phyloP scores from a whole-genome alignment of 1,140 invertebrate genomes.

The Wasmannia auropunctata region DNA sequence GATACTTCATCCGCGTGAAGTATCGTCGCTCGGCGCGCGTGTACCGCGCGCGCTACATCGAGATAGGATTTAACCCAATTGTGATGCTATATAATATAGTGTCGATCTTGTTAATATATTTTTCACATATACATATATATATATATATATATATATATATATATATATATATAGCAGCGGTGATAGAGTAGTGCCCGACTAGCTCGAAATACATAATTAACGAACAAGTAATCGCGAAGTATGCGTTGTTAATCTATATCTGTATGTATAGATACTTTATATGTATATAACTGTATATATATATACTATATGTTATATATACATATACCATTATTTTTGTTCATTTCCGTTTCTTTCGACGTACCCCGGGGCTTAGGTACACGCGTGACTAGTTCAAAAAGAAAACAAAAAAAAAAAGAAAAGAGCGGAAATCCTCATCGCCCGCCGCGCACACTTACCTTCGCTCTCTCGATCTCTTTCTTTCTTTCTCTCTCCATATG shows the following conservation, averaged over 20 bases:
- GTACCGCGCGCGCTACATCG: not conserved
- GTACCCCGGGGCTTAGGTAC: constrained; percentile 72
- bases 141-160: constrained; percentile 45
- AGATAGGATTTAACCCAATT: constrained; percentile 52
- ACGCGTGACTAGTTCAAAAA: constrained; percentile 76
- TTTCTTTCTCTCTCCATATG: too few species aligned
- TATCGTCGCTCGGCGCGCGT: constrained; percentile 9
- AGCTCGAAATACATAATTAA: constrained; percentile 73
- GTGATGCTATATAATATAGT: constrained; percentile 36
- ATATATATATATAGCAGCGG: constrained; percentile 36
- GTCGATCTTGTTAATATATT: constrained; percentile 27
- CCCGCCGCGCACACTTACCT: constrained; percentile 42
- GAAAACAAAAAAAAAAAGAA: constrained; percentile 30
- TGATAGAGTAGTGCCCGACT: constrained; percentile 72
- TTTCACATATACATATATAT: constrained; percentile 22
- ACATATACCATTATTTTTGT: constrained; percentile 67
- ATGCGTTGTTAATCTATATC: constrained; percentile 71
- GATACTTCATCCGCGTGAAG: constrained; percentile 1
- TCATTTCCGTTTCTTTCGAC: constrained; percentile 59
- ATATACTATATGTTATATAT: constrained; percentile 69
- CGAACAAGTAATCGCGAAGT: constrained; percentile 76
- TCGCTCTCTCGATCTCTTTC: not conserved
- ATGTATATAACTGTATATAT: constrained; percentile 57
- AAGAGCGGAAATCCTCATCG: constrained; percentile 68
- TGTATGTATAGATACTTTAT: constrained; percentile 57